Evolutionary conservation across 2,888 invertebrate genomes (phyloP).

Genomic region (Pandemis cinnamomeana): DNA sequence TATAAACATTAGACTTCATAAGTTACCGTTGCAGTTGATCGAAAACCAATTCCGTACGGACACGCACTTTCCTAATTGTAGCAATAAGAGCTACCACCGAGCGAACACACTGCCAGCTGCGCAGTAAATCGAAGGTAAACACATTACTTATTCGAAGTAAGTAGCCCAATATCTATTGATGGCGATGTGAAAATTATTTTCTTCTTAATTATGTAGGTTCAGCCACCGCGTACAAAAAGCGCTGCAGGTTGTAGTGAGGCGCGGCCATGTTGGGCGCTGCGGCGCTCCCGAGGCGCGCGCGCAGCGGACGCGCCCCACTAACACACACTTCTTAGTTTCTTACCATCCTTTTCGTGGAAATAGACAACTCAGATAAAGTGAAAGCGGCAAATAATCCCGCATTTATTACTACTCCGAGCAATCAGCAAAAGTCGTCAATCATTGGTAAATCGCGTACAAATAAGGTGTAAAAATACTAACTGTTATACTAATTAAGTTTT

Average conservation of each 20-base stretch:
- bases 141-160: constrained; percentile 35
- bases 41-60: neutral
- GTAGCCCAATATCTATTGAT: constrained; percentile 43
- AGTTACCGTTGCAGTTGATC: neutral
- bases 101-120: neutral
- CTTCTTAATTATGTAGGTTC: constrained; percentile 76
- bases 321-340: constrained; percentile 82
- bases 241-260: constrained; percentile 51
- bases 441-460: constrained; percentile 11
- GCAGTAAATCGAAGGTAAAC: constrained; percentile 19
- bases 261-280: constrained; percentile 41
- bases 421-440: constrained; percentile 43
- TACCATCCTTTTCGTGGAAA: constrained; percentile 82
- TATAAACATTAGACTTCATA: neutral
- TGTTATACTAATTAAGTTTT: constrained; percentile 7
- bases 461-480: constrained; percentile 9
- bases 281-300: constrained; percentile 35
- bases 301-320: constrained; percentile 78
- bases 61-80: neutral
- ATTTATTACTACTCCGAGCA: constrained; percentile 69
- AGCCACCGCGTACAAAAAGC: constrained; percentile 71
- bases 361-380: constrained; percentile 80
- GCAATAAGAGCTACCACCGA: neutral
- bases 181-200: constrained; percentile 60
- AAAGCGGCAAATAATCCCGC: constrained; percentile 80